These are phyloP conservation scores for Cyclina sinensis DNA, from an alignment of 1,140 invertebrate species.

Conservation along the genomic window DNA sequence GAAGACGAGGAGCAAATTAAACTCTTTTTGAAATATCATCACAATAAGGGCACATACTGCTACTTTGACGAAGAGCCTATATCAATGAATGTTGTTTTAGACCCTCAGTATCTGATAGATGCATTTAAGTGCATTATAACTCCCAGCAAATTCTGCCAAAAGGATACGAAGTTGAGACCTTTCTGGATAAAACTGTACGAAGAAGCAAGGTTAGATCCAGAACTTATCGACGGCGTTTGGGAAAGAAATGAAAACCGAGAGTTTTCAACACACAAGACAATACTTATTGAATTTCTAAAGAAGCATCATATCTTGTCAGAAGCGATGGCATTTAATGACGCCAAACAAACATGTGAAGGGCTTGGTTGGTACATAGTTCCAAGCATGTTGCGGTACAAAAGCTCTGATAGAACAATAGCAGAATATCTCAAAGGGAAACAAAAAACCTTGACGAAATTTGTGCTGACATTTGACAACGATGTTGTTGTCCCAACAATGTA, in stretches of 20 bases:
- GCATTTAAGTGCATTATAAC: constrained; percentile 42
- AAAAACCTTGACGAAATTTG: neutral
- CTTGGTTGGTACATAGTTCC: neutral
- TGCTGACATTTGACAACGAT: neutral
- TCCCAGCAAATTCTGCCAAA: neutral
- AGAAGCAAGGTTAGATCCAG: neutral
- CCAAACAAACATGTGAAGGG: neutral
- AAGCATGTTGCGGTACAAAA: neutral
- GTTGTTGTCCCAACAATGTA: neutral
- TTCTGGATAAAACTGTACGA: neutral
- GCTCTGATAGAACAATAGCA: neutral
- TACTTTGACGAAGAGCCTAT: neutral
- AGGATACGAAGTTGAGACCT: neutral
- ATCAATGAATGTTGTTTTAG: neutral
- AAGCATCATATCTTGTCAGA: neutral
- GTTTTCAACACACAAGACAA: neutral
- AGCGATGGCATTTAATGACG: neutral
- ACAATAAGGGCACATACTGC: neutral
- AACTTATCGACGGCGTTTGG: neutral
- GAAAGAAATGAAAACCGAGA: too few species aligned
- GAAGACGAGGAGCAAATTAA: neutral
- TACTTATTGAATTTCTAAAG: neutral
- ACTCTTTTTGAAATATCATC: constrained; percentile 15
- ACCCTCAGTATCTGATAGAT: constrained; percentile 18
- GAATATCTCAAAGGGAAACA: neutral